Base-by-base conservation (phyloP, 2,888 invertebrate genomes). In the Alloplasta piceator region DNA sequence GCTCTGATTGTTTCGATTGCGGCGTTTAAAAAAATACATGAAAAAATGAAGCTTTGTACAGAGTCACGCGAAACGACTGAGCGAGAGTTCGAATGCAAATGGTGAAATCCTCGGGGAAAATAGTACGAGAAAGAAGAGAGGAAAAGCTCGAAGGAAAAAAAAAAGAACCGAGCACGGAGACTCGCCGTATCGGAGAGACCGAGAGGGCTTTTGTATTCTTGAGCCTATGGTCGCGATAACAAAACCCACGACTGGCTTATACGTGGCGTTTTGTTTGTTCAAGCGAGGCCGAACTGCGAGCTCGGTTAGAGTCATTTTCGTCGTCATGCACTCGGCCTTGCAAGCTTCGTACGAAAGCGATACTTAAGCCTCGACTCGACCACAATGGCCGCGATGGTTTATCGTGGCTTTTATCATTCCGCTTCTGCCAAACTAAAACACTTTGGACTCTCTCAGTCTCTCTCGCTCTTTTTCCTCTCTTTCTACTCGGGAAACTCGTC, bases 361-460 rank as follows among this genome's bases (percentile, higher is more conserved):
- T 82, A 83, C 83, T 85, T 84, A 83, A 85, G 84, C 85, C 78
- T 83, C 66, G n/a, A n/a, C n/a, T n/a, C 52, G 68, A 82, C 84
- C 72, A 86, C 85, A 87, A 88, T 85, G 80, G 83, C 80, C 77
- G 74, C 74, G 71, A 84, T 83, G 85, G 84, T 87, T 89, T 89
- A 89, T 89, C 87, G 87, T 82, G 26, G 85, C 88, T 87, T 90
- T 89, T 89, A 89, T 90, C 86, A 88, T 86, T 88, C 78, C 74
- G 80, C 82, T 86, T 85, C 79, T 75, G 76, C 80, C 76, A 71
- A 76, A 80, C 43, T 78, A 80, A 71, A 78, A 76, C 61, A 72
- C 68, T 80, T 71, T 70, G 56, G 56, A 26, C 50, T 70, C 66
- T 63, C 26, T 68, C 43, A 43, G 38, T 38, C 52, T 63, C 16